A percentile compares a stretch with the other conserved stretches of the same genome.
These are phyloP conservation scores for Rhinoraja longicauda DNA, from an alignment of 2,797 vertebrate species.

Conservation along the genomic window DNA sequence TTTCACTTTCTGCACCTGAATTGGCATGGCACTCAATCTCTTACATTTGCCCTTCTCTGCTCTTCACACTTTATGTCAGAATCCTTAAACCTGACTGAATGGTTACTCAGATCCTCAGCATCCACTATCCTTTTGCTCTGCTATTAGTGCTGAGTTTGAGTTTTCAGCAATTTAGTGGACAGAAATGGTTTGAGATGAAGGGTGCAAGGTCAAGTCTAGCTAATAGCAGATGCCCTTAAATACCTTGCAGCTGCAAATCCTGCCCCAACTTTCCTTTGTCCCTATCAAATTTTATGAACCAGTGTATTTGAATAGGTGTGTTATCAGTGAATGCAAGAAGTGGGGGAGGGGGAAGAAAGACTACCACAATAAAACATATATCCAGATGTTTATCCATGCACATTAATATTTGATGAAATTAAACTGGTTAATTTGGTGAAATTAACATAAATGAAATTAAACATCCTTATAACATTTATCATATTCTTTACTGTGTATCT, in stretches of 20 bases:
- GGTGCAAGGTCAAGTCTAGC: neutral
- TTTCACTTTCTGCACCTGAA: neutral
- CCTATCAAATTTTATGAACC: neutral
- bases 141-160: neutral
- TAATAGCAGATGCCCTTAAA: neutral
- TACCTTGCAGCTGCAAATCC: neutral
- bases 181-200: neutral
- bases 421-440: neutral
- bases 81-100: neutral
- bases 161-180: neutral
- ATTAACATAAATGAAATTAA: too few species aligned
- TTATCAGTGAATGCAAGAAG: neutral
- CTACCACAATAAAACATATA: neutral
- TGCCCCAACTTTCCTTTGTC: neutral
- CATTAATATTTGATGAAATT: constrained; percentile 11
- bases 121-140: neutral
- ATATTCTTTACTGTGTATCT: neutral
- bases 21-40: neutral
- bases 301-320: neutral
- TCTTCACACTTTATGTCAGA: neutral
- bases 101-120: neutral
- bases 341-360: neutral
- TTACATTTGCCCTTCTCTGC: neutral
- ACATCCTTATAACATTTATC: neutral
- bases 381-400: neutral